Percentiles rank a stretch among this genome's conserved stretches.
Conservation (phyloP, 2,113 vertebrate genomes). For the Pseudopipra pipra region DNA sequence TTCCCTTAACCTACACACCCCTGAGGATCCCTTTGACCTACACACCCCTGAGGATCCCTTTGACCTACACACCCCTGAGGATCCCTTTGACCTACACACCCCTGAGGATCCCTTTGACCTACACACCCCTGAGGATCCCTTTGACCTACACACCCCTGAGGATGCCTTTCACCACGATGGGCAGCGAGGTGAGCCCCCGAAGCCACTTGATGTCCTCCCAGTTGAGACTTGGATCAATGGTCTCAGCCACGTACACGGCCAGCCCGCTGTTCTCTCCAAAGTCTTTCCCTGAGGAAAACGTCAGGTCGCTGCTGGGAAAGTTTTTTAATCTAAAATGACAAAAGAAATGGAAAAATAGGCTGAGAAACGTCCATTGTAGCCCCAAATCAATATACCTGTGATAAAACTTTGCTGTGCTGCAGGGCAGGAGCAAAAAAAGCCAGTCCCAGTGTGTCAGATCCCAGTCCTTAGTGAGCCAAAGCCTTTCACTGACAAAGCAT, state of each 20-base stretch:
- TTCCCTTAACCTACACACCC: constrained; percentile 73
- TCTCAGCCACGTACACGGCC: constrained; percentile 86
- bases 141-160: constrained; percentile 77
- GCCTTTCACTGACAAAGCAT: background rate
- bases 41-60: constrained; percentile 81
- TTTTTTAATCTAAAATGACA: constrained; percentile 85
- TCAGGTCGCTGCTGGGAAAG: constrained; percentile 83
- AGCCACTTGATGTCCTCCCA: constrained; percentile 93
- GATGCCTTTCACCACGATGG: constrained; percentile 89
- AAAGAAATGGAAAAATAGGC: background rate
- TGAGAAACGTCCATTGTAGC: background rate
- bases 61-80: constrained; percentile 74
- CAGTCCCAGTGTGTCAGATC: background rate
- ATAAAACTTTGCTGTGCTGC: background rate
- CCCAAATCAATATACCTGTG: accelerated
- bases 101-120: no score
- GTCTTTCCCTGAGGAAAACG: constrained; percentile 82
- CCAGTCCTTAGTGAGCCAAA: background rate
- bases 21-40: no score
- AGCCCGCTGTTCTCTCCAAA: constrained; percentile 88
- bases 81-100: constrained; percentile 78
- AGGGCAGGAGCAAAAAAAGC: background rate
- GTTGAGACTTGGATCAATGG: constrained; percentile 85
- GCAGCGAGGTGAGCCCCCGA: constrained; percentile 81
- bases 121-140: no score